phyloP scores from a whole-genome alignment of 1,140 invertebrate species.

The Theocolax elegans region DNA sequence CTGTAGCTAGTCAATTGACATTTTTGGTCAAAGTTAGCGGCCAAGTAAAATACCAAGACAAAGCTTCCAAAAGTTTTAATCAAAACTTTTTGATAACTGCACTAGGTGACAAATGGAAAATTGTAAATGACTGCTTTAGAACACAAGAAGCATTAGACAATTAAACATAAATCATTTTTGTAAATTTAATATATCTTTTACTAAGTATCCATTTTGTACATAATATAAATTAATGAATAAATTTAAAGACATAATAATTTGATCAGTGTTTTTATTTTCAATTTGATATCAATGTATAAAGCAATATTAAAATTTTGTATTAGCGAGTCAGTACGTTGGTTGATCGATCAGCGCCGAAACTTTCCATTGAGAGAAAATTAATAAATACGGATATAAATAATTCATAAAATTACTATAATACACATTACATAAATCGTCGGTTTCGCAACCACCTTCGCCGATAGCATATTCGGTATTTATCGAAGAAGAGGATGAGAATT shows the following conservation, averaged over 20 bases:
- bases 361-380: slow-evolving; percentile 58
- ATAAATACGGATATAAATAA: slow-evolving; percentile 67
- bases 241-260: slow-evolving; percentile 44
- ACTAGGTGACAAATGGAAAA: slow-evolving; percentile 88
- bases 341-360: slow-evolving; percentile 58
- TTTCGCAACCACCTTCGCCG: slow-evolving; percentile 44
- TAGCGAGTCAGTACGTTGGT: slow-evolving; percentile 64
- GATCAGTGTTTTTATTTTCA: slow-evolving; percentile 64
- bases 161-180: slow-evolving; percentile 32
- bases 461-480: slow-evolving; percentile 5
- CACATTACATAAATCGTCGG: slow-evolving; percentile 65
- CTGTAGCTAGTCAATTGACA: slow-evolving; percentile 76
- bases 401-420: slow-evolving; percentile 66
- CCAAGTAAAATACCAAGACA: slow-evolving; percentile 75
- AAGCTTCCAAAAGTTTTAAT: slow-evolving; percentile 74
- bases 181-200: slow-evolving; percentile 10
- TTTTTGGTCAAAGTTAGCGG: slow-evolving; percentile 82
- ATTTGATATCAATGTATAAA: slow-evolving; percentile 68
- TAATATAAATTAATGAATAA: neutral
- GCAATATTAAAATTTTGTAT: slow-evolving; percentile 66
- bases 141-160: slow-evolving; percentile 72
- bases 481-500: slow-evolving; percentile 4
- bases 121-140: slow-evolving; percentile 84
- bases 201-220: neutral
- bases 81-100: slow-evolving; percentile 87